Percentiles rank a stretch among this genome's conserved stretches.
These are phyloP conservation scores for Cecidostiba fungosa DNA, from an alignment of 2,888 invertebrate genomes.

Conservation along the genomic window DNA sequence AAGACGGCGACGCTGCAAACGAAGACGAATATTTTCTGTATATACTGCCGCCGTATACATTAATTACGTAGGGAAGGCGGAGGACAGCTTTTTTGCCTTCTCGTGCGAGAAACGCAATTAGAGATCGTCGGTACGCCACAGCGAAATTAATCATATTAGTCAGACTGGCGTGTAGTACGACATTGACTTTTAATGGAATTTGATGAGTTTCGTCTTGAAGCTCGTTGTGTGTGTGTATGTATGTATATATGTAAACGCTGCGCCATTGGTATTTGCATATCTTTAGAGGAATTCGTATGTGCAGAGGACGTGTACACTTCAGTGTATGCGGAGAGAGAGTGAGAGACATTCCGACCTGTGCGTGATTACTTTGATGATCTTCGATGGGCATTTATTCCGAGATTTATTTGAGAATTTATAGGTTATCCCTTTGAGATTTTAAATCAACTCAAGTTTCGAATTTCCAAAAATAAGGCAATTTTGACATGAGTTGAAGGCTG, in stretches of 20 bases:
- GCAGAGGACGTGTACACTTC: background rate
- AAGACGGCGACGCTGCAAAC: background rate
- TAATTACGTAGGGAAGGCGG: background rate
- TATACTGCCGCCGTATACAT: background rate
- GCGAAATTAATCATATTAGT: background rate
- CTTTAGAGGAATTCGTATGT: constrained; percentile 14
- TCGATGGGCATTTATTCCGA: no score
- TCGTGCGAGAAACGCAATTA: background rate
- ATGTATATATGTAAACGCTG: background rate
- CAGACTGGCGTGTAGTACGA: background rate
- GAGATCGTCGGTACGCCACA: background rate
- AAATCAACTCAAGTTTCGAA: no score
- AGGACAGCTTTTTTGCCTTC: background rate
- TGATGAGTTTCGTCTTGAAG: background rate
- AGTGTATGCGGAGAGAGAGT: background rate
- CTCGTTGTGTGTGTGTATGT: background rate
- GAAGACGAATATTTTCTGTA: background rate
- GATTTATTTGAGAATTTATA: no score
- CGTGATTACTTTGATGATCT: background rate
- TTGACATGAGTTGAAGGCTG: no score
- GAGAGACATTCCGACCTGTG: background rate
- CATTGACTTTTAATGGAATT: constrained; percentile 17
- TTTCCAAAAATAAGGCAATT: no score
- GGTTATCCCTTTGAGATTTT: no score
- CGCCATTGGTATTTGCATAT: constrained; percentile 10